These are phyloP conservation scores for Heliconius cydno DNA, from an alignment of 2,888 invertebrate species.

Conservation along the genomic window DNA sequence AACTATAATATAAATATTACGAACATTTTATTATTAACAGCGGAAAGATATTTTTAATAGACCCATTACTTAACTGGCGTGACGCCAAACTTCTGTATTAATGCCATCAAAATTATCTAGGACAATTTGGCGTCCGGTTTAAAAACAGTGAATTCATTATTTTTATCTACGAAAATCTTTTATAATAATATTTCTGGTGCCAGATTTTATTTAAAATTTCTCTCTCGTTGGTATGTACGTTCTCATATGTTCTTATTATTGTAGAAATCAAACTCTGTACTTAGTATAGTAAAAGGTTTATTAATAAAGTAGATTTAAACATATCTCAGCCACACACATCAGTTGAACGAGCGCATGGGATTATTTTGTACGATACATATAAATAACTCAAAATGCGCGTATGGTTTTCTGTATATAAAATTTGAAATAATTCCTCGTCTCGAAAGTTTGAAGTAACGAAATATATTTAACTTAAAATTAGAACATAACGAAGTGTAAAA, in stretches of 20 bases:
- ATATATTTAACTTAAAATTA: slow-evolving; percentile 68
- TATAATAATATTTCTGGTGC: slow-evolving; percentile 53
- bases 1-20: slow-evolving; percentile 34
- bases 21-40: slow-evolving; percentile 49
- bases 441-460: slow-evolving; percentile 71
- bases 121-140: slow-evolving; percentile 78
- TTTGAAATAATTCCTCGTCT: slow-evolving; percentile 70
- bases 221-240: slow-evolving; percentile 30
- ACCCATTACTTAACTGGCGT: slow-evolving; percentile 70
- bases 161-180: slow-evolving; percentile 70
- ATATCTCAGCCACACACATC: slow-evolving; percentile 80
- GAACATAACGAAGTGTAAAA: slow-evolving; percentile 68
- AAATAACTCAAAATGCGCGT: slow-evolving; percentile 72
- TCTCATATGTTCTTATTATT: neutral
- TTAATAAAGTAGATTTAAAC: slow-evolving; percentile 80
- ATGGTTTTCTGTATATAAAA: slow-evolving; percentile 47
- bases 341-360: slow-evolving; percentile 75
- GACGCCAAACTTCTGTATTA: slow-evolving; percentile 71
- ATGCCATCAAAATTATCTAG: slow-evolving; percentile 79
- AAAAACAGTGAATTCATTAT: slow-evolving; percentile 73
- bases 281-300: slow-evolving; percentile 80
- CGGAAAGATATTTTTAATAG: slow-evolving; percentile 63
- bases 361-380: slow-evolving; percentile 80
- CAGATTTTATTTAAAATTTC: slow-evolving; percentile 43
- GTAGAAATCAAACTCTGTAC: slow-evolving; percentile 47